Evolutionary conservation across 2,888 invertebrate genomes (phyloP).

Genomic region (Ochropacha duplaris): DNA sequence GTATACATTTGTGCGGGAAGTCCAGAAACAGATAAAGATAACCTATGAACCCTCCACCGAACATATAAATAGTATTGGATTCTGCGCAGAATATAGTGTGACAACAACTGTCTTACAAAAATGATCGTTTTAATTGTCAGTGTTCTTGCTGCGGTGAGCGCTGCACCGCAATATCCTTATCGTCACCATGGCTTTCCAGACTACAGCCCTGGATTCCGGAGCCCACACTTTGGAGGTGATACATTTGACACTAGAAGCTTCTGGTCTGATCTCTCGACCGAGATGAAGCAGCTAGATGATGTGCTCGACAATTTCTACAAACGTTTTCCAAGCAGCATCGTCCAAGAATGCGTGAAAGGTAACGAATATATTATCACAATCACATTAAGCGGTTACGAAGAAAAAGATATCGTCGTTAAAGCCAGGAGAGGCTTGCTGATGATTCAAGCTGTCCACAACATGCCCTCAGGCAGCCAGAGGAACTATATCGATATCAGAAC

Average conservation of each 20-base stretch:
- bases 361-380: conserved; percentile 58
- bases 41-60: conserved; percentile 44
- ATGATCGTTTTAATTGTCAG: conserved; percentile 51
- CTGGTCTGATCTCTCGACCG: conserved; percentile 51
- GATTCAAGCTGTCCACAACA: conserved; percentile 59
- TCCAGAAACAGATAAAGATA: conserved; percentile 57
- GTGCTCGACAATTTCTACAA: conserved; percentile 46
- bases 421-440: conserved; percentile 60
- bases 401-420: conserved; percentile 67
- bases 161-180: conserved; percentile 46
- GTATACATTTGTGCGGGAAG: conserved; percentile 18
- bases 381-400: conserved; percentile 50
- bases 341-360: conserved; percentile 44
- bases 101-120: conserved; percentile 15
- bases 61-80: conserved; percentile 35
- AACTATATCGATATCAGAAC: conserved; percentile 54
- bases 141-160: conserved; percentile 46
- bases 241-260: conserved; percentile 60
- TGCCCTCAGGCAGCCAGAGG: conserved; percentile 24
- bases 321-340: conserved; percentile 43
- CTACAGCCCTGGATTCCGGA: conserved; percentile 11
- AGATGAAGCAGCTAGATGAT: conserved; percentile 51
- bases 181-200: conserved; percentile 14
- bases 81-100: conserved; percentile 21
- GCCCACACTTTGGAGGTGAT: conserved; percentile 34